Base-by-base conservation (phyloP, 2,797 vertebrate species). In the Sebastes glaucus region DNA sequence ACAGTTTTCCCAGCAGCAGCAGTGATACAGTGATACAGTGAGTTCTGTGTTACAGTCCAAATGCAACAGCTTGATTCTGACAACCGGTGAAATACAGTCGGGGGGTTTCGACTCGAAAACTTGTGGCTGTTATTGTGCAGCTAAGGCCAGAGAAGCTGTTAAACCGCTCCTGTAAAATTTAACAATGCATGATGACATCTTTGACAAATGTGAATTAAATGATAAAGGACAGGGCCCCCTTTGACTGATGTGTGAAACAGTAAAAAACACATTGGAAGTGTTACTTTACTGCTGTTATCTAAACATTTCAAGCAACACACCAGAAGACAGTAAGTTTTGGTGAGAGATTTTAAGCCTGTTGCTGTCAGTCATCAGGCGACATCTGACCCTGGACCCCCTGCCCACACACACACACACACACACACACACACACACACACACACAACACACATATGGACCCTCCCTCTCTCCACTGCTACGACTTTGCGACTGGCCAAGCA, bases 351-450 rank as follows among this genome's bases (percentile, higher is more conserved):
- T 62, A 87, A 87, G 89, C 84, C 92, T 93, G 92, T 91, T 81
- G 90, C 93, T 94, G 93, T 94, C 93, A 92, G 69, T 94, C 92
- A 93, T 80, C 80, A 73, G 73, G 74, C 57, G 83, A 89, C 86
- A 92, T 91, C 86, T 87, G 90, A 92, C 88, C 86, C 86, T 38
- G 68, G 73, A 85, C 74, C 87, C 80, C 81, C 76, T 74, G 63
- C 78, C 62, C 72, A 46, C 76, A 82, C 66, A 56, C 66, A 78
- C 72, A 46, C 76, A 82, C 66, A 56, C 72, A 46, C 76, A 82
- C 72, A 46, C 76, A 82, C 66, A 56, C 72, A 46, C 76, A 82
- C 66, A 56, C 72, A 46, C 76, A 82, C 66, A 56, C 72, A 46
- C 76, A 82, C 66, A 56, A 82, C 66, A 56, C 66, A 78, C 38